Conservation (phyloP, 2,797 vertebrate genomes). For the Artibeus jamaicensis region DNA sequence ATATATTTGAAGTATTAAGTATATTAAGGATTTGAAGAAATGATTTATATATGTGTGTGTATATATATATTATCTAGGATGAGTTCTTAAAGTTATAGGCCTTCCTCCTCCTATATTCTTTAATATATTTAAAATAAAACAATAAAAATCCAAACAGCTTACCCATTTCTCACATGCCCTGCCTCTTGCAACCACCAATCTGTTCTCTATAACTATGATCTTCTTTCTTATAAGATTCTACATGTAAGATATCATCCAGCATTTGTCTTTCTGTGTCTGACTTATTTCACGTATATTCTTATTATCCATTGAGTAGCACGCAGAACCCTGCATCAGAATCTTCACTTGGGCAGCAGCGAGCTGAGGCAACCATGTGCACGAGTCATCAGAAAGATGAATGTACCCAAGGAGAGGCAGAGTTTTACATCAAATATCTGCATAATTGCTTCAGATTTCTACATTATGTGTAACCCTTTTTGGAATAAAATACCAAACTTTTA, state of each 20-base stretch:
- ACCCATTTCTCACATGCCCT: background rate
- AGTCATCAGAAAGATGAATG: background rate
- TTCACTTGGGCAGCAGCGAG: background rate
- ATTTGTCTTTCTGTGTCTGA: background rate
- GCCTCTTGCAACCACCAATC: background rate
- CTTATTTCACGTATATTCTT: background rate
- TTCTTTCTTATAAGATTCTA: background rate
- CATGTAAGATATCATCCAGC: background rate
- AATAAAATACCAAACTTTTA: slow-evolving; percentile 25
- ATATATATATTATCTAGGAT: background rate
- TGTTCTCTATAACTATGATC: background rate
- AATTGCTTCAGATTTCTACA: background rate
- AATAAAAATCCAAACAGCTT: background rate
- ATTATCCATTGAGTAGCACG: background rate
- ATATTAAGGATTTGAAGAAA: too few relatives aligned
- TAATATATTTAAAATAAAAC: background rate
- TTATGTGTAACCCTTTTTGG: background rate
- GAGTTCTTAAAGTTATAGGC: background rate
- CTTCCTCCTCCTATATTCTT: background rate
- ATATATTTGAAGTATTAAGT: background rate
- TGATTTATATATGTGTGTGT: too few relatives aligned
- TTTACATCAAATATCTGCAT: background rate
- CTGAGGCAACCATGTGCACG: background rate
- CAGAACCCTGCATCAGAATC: background rate
- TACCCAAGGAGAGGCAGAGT: background rate